Evolutionary conservation across 1,140 invertebrate species (phyloP), one percentile per base, ranked within the genome.

Genomic region (Ceratitis capitata): DNA sequence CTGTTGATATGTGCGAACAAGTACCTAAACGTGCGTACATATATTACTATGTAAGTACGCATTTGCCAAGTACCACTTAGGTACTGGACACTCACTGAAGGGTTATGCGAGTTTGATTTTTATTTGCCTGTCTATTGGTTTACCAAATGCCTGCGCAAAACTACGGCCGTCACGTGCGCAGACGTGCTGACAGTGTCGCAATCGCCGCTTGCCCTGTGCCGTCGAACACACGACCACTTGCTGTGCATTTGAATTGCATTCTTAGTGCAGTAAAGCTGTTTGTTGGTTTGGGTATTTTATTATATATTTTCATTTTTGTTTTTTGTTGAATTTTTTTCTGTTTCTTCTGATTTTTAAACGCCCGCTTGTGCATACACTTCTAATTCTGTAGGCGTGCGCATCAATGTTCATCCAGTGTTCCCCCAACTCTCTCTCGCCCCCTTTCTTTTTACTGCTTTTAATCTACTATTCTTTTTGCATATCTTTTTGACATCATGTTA

Each of bases 191-290:
- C 69, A 78, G 69, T 47, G 39, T n/a, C n/a, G n/a, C 32, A 69
- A 32, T 35, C 61, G 61, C 16, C 61, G n/a, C n/a, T 53, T 53
- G n/a, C n/a, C n/a, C n/a, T n/a, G 51, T 19, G 51, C n/a, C 29
- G 29, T 29, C 23, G 39, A n/a, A 19, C 69, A 10, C 69, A 78
- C 69, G 69, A 45, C 39, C n/a, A 9, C 69, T 78, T 45, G 39
- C 69, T 78, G 69, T 23, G 69, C 69, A 78, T 78, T 78, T 45
- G 69, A 78, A 78, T n/a, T 47, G 69, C 35, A 7, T 78, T 78
- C 69, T 78, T 45, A 78, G n/a, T 4, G 29, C n/a, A 45, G 69
- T 45, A 35, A 9, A 23, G 39, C 32, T 29, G 3, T 69, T 45
- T 47, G 39, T 7, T 47, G 45, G 5, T 47, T 47, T 12, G 5